phyloP scores from a whole-genome alignment of 1,140 invertebrate species.

The Kradibia gibbosae region DNA sequence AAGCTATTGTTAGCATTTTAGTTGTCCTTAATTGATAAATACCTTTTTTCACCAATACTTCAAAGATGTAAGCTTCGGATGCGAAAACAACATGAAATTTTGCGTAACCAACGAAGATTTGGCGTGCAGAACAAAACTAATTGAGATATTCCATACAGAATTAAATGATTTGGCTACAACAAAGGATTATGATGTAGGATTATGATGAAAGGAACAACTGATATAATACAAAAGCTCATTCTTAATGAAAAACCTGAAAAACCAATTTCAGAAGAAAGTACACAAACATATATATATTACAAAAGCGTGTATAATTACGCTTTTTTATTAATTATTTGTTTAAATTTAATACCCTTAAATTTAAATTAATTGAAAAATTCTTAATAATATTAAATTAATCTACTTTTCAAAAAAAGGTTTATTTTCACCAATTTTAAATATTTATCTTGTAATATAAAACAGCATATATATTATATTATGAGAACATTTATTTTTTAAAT shows the following conservation, averaged over 20 bases:
- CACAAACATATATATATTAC: background rate
- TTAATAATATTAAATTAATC: no score
- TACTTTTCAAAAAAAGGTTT: no score
- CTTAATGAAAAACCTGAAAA: constrained; percentile 10
- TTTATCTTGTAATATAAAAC: no score
- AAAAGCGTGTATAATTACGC: background rate
- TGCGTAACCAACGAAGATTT: constrained; percentile 44
- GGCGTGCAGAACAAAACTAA: constrained; percentile 42
- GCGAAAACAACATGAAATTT: constrained; percentile 29
- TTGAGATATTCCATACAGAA: constrained; percentile 45
- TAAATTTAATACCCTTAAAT: background rate
- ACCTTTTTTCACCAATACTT: background rate
- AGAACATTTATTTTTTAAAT: no score
- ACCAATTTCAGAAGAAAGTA: constrained; percentile 35
- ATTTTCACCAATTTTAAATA: no score
- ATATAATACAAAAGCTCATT: constrained; percentile 31
- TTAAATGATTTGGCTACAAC: constrained; percentile 27
- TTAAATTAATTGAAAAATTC: no score
- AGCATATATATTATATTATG: no score
- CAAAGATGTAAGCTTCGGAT: constrained; percentile 46
- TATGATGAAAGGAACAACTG: constrained; percentile 17
- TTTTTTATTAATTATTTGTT: background rate
- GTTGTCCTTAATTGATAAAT: constrained; percentile 4
- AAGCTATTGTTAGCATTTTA: background rate
- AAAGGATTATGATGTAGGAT: constrained; percentile 36